A percentile compares a stretch with the other conserved stretches of the same genome.
These are phyloP conservation scores for Micrasema longulum DNA, from an alignment of 1,140 invertebrate genomes.

Conservation along the genomic window DNA sequence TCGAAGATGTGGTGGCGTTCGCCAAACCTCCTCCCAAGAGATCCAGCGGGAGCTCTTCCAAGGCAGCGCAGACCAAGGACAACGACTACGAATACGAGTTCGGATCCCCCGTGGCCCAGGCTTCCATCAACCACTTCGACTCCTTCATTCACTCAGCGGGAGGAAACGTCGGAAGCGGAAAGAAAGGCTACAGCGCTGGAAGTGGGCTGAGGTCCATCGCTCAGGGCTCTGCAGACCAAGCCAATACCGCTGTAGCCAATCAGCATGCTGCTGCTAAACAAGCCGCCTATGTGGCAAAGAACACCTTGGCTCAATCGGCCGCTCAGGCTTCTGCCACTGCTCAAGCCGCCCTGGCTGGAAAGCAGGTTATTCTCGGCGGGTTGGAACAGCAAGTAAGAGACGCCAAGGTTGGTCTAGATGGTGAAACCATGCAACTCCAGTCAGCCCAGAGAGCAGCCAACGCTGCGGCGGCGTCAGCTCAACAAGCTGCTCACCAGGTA, in stretches of 20 bases:
- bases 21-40: slow-evolving; percentile 48
- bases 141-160: slow-evolving; percentile 11
- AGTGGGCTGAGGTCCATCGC: slow-evolving; percentile 66
- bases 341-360: slow-evolving; percentile 76
- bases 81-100: slow-evolving; percentile 51
- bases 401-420: slow-evolving; percentile 71
- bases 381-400: slow-evolving; percentile 77
- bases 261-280: slow-evolving; percentile 75
- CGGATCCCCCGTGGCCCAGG: slow-evolving; percentile 36
- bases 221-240: slow-evolving; percentile 77
- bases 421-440: slow-evolving; percentile 75
- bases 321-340: slow-evolving; percentile 76
- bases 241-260: slow-evolving; percentile 74
- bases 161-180: slow-evolving; percentile 15
- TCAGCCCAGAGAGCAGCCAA: slow-evolving; percentile 75
- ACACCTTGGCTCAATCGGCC: slow-evolving; percentile 76
- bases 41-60: background rate
- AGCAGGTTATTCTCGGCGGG: slow-evolving; percentile 74
- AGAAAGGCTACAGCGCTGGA: slow-evolving; percentile 58
- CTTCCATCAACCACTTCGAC: slow-evolving; percentile 52
- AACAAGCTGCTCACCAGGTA: slow-evolving; percentile 77
- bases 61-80: slow-evolving; percentile 6
- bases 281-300: slow-evolving; percentile 78
- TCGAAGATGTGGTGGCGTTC: slow-evolving; percentile 43
- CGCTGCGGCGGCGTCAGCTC: slow-evolving; percentile 72